A percentile compares a stretch with the other conserved stretches of the same genome.
phyloP scores from a whole-genome alignment of 64 coral and sea anemone species.

The Pachyseris speciosa region DNA sequence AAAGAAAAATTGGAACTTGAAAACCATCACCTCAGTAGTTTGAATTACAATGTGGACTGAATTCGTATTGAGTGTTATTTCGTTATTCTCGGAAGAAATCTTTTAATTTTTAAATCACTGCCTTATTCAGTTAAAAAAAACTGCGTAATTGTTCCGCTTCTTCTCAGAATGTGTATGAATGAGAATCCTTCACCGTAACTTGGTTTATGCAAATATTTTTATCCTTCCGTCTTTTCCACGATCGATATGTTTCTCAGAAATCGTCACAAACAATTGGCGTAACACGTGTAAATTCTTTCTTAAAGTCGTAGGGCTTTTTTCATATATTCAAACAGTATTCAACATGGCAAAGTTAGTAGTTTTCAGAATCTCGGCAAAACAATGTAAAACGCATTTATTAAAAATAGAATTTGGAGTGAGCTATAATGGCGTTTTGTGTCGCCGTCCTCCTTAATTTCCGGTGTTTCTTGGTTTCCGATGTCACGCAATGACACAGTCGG shows the following conservation, averaged over 20 bases:
- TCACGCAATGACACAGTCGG: slow-evolving; percentile 8
- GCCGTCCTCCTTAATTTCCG: not conserved
- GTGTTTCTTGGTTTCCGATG: slow-evolving; percentile 41
- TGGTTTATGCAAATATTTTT: not conserved
- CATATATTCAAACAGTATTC: not conserved
- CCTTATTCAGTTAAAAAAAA: not conserved
- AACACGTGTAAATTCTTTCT: not conserved
- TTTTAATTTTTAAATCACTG: not conserved
- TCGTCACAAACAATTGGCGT: not conserved
- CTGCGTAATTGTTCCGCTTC: slow-evolving; percentile 16
- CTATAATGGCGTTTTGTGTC: not conserved
- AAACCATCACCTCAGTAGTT: not conserved
- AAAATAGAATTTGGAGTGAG: not conserved
- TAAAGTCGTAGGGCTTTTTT: not conserved
- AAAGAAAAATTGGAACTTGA: not conserved
- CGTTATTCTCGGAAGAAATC: slow-evolving; percentile 28
- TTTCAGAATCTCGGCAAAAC: not conserved
- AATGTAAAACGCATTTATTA: not conserved
- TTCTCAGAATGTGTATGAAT: slow-evolving; percentile 14
- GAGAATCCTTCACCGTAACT: not conserved
- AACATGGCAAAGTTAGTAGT: not conserved
- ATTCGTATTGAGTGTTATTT: not conserved
- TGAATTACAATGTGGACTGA: not conserved
- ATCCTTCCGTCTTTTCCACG: slow-evolving; percentile 34
- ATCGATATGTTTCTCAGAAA: slow-evolving; percentile 15